Evolutionary conservation across 1,140 invertebrate species (phyloP), one percentile per base, ranked within the genome.

Genomic region (Drosophila kohkoa): DNA sequence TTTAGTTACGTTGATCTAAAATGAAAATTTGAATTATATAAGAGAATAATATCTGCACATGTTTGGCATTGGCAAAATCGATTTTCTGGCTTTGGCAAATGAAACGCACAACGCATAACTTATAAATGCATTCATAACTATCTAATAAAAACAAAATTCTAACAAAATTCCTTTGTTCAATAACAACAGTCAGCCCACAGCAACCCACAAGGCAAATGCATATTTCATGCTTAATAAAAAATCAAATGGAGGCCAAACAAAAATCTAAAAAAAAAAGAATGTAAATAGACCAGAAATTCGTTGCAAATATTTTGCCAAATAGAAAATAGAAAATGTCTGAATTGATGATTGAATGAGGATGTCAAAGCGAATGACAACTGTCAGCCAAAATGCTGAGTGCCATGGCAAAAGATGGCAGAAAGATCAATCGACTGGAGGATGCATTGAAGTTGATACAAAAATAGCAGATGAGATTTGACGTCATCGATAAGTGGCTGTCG

Each of bases 321-420:
- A 25, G 20, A 20, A 16, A 49, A 4, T 41, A 11, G 16, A 49
- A 55, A 73, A 62, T 63, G 35, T 41, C 51, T 46, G 20, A 32
- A 66, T 55, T 49, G 72, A 79, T 79, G 59, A 48, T 63, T 45
- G 49, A 75, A 48, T 75, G 66, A 30, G 30, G 38, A 76, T 72
- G 76, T 79, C 79, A 79, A 65, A 59, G 66, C 49, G 20, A 63
- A 38, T 52, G 62, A 58, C 43, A 71, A 51, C 58, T 63, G 63
- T 63, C 70, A 74, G 16, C 51, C 41, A 54, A 25, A 25, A 64
- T 57, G 46, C 38, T 54, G 41, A 41, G 13, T 45, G 7, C 7
- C 1, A 43, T 41, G 20, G 35, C 10, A 65, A 48, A 71, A 46
- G 28, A 25, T 25, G 20, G 20, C 20, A 25, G 8, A 13, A 20